A percentile compares a stretch with the other conserved stretches of the same genome.
Conservation (phyloP, 2,113 vertebrate species). For the Notarius quadriscutis region DNA sequence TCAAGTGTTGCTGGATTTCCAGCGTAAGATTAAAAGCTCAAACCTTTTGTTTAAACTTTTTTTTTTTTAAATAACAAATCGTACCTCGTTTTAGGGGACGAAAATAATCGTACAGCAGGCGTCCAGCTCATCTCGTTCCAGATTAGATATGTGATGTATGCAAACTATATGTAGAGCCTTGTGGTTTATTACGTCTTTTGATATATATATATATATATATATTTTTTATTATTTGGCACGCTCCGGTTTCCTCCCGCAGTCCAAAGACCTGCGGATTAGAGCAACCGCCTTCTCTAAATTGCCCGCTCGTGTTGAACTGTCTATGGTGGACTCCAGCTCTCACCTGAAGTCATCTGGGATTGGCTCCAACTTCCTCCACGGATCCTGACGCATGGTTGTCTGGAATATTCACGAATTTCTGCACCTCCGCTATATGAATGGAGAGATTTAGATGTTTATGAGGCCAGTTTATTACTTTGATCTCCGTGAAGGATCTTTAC, state of each 20-base stretch:
- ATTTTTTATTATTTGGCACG: too few species aligned
- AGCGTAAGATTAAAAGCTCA: not conserved
- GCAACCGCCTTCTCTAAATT: too few species aligned
- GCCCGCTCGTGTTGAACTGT: too few species aligned
- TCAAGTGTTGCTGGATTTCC: not conserved
- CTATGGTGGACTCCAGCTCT: too few species aligned
- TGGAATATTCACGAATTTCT: not conserved
- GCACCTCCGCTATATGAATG: not conserved
- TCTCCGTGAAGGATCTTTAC: not conserved
- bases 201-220: not conserved
- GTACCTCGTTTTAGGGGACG: not conserved
- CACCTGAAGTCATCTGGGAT: too few species aligned
- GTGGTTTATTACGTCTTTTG: not conserved
- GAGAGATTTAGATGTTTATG: not conserved
- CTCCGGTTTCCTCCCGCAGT: too few species aligned
- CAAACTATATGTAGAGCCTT: not conserved
- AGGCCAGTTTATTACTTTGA: not conserved
- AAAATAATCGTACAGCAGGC: not conserved
- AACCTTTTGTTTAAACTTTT: not conserved
- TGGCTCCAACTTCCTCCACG: too few species aligned
- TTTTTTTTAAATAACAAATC: not conserved
- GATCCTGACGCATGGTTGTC: too few species aligned
- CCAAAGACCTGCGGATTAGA: too few species aligned
- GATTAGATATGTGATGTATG: too few species aligned
- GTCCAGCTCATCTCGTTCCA: not conserved